A percentile compares a stretch with the other conserved stretches of the same genome.
These are phyloP conservation scores for Campoplex capitator DNA, from an alignment of 2,888 invertebrate species.

Conservation along the genomic window DNA sequence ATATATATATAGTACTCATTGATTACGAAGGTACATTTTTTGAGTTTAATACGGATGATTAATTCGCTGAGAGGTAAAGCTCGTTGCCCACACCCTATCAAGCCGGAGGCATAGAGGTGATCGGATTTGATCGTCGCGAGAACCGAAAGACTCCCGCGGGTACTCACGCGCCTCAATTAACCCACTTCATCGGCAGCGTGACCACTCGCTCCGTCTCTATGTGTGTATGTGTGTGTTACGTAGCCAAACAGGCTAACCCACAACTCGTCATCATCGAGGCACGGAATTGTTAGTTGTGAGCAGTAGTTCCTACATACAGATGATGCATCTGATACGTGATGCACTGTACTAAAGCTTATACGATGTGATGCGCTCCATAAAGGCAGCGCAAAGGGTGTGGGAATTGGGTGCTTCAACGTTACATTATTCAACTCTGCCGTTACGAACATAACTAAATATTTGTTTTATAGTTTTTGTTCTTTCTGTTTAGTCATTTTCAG, in stretches of 20 bases:
- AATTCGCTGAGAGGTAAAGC: slow-evolving; percentile 47
- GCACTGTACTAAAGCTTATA: slow-evolving; percentile 13
- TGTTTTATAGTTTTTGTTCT: slow-evolving; percentile 9
- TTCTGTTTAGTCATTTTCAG: background rate
- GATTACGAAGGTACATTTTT: slow-evolving; percentile 1
- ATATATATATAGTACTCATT: background rate
- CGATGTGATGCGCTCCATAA: slow-evolving; percentile 41
- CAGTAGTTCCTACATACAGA: slow-evolving; percentile 42
- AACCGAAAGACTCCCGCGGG: slow-evolving; percentile 63
- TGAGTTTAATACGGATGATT: slow-evolving; percentile 20
- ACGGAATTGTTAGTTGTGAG: slow-evolving; percentile 50
- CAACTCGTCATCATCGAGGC: slow-evolving; percentile 57
- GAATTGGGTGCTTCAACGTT: slow-evolving; percentile 59
- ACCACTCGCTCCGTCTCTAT: slow-evolving; percentile 7
- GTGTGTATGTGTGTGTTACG: slow-evolving; percentile 25
- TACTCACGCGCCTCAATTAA: slow-evolving; percentile 67
- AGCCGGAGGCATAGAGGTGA: slow-evolving; percentile 36
- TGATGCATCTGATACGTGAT: slow-evolving; percentile 31
- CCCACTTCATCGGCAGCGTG: slow-evolving; percentile 66
- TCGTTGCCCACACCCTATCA: slow-evolving; percentile 49
- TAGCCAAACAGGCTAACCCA: slow-evolving; percentile 45
- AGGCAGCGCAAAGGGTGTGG: slow-evolving; percentile 60
- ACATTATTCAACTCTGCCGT: background rate
- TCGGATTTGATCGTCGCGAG: slow-evolving; percentile 54
- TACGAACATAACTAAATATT: slow-evolving; percentile 22